Conservation (phyloP, 2,888 invertebrate genomes). For the Sinelater perroti region DNA sequence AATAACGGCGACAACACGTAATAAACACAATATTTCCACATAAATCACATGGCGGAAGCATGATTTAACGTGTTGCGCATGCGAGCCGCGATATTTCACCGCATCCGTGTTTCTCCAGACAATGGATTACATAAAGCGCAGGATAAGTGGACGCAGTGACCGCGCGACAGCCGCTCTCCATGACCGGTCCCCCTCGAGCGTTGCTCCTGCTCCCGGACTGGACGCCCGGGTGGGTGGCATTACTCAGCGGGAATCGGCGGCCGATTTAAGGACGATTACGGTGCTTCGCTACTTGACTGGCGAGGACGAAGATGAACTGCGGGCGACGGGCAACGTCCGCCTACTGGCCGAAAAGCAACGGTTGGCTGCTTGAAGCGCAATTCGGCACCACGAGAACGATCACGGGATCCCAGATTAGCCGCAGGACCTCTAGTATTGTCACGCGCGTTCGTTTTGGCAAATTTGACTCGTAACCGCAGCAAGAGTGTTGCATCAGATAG, state of each 20-base stretch:
- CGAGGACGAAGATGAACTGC: slow-evolving; percentile 12
- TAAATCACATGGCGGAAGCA: slow-evolving; percentile 40
- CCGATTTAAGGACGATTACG: slow-evolving; percentile 11
- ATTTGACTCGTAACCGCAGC: slow-evolving; percentile 1
- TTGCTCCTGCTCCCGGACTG: background rate
- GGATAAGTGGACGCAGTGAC: slow-evolving; percentile 38
- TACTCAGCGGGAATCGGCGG: background rate
- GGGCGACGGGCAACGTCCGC: slow-evolving; percentile 44
- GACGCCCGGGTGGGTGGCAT: slow-evolving; percentile 1
- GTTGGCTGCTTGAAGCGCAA: slow-evolving; percentile 36
- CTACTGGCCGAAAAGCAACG: slow-evolving; percentile 47
- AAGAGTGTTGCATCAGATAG: slow-evolving; percentile 1
- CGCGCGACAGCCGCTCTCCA: slow-evolving; percentile 26
- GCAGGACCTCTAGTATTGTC: slow-evolving; percentile 19
- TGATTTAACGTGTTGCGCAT: slow-evolving; percentile 28
- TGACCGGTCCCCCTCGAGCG: slow-evolving; percentile 14
- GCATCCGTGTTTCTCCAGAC: slow-evolving; percentile 37
- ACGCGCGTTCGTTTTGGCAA: slow-evolving; percentile 17
- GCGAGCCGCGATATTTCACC: slow-evolving; percentile 37
- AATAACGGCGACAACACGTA: slow-evolving; percentile 26
- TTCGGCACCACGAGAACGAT: slow-evolving; percentile 22
- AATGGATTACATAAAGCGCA: slow-evolving; percentile 38
- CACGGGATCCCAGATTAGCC: slow-evolving; percentile 27
- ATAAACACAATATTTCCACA: slow-evolving; percentile 28
- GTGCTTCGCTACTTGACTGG: background rate